Conservation (phyloP, 2,797 vertebrate species). For the Capromys pilorides region DNA sequence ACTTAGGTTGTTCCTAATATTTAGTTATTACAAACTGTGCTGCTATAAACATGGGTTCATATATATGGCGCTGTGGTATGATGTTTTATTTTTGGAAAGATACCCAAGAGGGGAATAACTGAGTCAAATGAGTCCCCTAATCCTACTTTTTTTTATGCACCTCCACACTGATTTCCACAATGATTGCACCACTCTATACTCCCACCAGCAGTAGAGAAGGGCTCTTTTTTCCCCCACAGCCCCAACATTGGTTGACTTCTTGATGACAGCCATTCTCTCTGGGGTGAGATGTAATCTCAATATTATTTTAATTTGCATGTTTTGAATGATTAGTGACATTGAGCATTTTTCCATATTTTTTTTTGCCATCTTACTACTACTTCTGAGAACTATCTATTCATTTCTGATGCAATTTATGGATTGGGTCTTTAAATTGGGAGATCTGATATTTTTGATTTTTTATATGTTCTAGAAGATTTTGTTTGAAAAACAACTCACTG, state of each 20-base stretch:
- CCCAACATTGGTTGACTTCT: neutral
- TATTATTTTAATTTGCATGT: neutral
- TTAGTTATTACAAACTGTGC: neutral
- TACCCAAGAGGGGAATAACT: neutral
- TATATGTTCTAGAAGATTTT: no score
- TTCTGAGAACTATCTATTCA: neutral
- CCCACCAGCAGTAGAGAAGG: neutral
- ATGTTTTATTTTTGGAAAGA: neutral
- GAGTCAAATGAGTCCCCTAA: neutral
- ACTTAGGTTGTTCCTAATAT: neutral
- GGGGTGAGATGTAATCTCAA: neutral
- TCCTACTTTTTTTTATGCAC: neutral
- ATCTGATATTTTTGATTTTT: no score
- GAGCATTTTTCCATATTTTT: neutral
- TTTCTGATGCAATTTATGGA: neutral
- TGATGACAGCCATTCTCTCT: neutral
- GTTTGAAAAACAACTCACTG: no score
- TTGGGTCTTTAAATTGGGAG: neutral
- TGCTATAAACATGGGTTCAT: neutral
- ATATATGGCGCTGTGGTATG: neutral
- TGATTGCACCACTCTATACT: neutral
- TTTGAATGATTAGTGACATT: neutral
- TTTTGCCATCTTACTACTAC: neutral
- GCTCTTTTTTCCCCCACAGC: neutral
- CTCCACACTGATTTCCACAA: neutral